phyloP scores from a whole-genome alignment of 2,797 vertebrate genomes.

The Lerista edwardsae region DNA sequence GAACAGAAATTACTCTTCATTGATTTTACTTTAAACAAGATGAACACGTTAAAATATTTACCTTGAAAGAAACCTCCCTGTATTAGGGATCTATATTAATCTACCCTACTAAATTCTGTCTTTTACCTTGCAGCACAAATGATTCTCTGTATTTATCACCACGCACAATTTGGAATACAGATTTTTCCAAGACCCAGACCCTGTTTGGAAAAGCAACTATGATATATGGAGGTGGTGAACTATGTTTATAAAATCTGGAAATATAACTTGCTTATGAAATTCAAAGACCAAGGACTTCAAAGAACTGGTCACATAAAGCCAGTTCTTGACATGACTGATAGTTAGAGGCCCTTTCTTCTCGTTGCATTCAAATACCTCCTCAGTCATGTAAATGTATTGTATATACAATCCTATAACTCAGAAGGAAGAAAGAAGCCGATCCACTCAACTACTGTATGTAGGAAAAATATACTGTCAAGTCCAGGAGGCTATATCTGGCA shows the following conservation, averaged over 20 bases:
- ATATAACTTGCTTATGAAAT: background rate
- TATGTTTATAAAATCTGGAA: constrained; percentile 15
- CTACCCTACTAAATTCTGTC: background rate
- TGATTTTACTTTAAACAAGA: constrained; percentile 23
- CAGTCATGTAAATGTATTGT: background rate
- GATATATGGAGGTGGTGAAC: constrained; percentile 1
- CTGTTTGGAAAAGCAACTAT: background rate
- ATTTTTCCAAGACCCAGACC: background rate
- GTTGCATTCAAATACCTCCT: background rate
- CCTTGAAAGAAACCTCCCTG: constrained; percentile 17
- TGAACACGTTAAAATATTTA: constrained; percentile 30
- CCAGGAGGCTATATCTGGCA: constrained; percentile 14
- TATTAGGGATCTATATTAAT: constrained; percentile 16
- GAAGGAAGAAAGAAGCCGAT: constrained; percentile 18
- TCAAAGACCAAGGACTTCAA: background rate
- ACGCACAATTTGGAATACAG: background rate
- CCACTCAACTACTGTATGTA: constrained; percentile 23
- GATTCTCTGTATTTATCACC: constrained; percentile 1
- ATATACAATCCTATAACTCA: constrained; percentile 5
- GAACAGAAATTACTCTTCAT: constrained; percentile 21
- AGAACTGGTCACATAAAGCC: background rate
- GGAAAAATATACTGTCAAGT: constrained; percentile 26
- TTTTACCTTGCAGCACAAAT: constrained; percentile 1
- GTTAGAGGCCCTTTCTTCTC: constrained; percentile 13
- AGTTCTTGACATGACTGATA: background rate